Evolutionary conservation across 2,113 vertebrate species (phyloP).

Genomic region (cattle (Bos taurus)): ARS-UCD2.0 NC_037356.1:22934001-22934500

Average conservation of each 20-base stretch:
- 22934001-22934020: background rate
- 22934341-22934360: background rate
- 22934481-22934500: background rate
- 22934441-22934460: background rate
- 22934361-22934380: background rate
- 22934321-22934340: background rate
- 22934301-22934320: background rate
- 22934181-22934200: background rate
- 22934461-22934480: background rate
- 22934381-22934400: background rate
- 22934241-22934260: background rate
- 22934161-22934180: background rate
- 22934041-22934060: background rate
- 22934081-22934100: background rate
- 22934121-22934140: background rate
- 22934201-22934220: background rate
- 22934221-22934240: background rate
- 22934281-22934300: background rate
- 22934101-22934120: background rate
- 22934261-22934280: background rate
- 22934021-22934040: background rate
- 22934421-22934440: background rate
- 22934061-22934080: background rate
- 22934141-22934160: background rate
- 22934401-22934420: background rate